Evolutionary conservation across 1,140 invertebrate species (phyloP).

Genomic region (Ectropis grisescens): DNA sequence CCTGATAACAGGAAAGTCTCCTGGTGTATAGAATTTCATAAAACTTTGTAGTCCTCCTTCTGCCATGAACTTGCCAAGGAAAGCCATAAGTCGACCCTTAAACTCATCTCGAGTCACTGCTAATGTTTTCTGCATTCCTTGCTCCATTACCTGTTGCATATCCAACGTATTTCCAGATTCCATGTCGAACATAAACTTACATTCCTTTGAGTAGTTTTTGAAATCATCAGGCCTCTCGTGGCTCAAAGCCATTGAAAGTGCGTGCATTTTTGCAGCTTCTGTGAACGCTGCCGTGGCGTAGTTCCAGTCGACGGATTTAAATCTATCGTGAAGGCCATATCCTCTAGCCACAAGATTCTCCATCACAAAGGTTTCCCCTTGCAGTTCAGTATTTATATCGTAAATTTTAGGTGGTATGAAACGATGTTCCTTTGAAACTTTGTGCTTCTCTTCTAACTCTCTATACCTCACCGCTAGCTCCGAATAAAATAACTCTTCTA

Average conservation of each 20-base stretch:
- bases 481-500: constrained; percentile 16
- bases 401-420: constrained; percentile 15
- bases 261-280: constrained; percentile 20
- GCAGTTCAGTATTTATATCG: constrained; percentile 8
- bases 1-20: constrained; percentile 7
- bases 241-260: constrained; percentile 15
- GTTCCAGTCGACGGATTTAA: constrained; percentile 14
- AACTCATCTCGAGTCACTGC: constrained; percentile 11
- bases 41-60: too few species aligned
- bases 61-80: constrained; percentile 3
- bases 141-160: background rate
- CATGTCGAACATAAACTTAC: constrained; percentile 1
- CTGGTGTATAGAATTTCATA: constrained; percentile 2
- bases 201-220: constrained; percentile 1
- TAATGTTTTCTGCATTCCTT: constrained; percentile 3
- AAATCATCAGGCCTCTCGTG: constrained; percentile 10
- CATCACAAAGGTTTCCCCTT: constrained; percentile 18
- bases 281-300: constrained; percentile 12
- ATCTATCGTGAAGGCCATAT: constrained; percentile 14
- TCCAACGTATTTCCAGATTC: constrained; percentile 1
- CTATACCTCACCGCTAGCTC: constrained; percentile 9
- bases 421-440: constrained; percentile 11
- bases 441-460: constrained; percentile 13
- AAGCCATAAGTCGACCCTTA: constrained; percentile 8
- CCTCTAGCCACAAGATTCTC: constrained; percentile 17